Evolutionary conservation across 2,113 vertebrate genomes (phyloP).

Genomic region (Macroglossus sobrinus): DNA sequence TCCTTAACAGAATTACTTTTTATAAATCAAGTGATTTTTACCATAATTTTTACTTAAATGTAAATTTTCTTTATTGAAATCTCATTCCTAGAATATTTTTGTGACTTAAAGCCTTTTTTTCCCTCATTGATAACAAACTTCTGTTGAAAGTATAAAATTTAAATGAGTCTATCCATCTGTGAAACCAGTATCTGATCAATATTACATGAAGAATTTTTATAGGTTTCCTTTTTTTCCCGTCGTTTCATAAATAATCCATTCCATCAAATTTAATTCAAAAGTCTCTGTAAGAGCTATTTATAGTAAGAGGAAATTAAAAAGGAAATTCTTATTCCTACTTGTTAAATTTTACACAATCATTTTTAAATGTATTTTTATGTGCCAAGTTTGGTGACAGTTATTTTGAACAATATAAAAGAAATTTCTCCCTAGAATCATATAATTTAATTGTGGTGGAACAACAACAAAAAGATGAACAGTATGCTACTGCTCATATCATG

Average conservation of each 20-base stretch:
- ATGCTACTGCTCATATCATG: background rate
- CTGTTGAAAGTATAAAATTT: background rate
- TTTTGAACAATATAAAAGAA: background rate
- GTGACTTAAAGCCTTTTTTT: background rate
- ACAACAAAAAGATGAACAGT: background rate
- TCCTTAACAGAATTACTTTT: background rate
- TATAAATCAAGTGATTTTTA: background rate
- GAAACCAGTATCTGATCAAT: background rate
- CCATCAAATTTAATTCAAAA: background rate
- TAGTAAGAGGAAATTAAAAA: constrained; percentile 5
- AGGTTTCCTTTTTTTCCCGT: background rate
- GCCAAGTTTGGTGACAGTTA: background rate
- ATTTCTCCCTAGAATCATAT: background rate
- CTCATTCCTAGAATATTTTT: background rate
- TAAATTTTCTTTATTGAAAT: background rate
- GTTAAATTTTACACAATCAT: background rate
- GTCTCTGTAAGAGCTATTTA: background rate
- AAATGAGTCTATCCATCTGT: background rate
- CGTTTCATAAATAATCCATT: constrained; percentile 20
- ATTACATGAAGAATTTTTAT: constrained; percentile 6
- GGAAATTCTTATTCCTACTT: background rate
- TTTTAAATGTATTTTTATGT: background rate
- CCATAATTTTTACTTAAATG: background rate
- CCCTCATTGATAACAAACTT: background rate
- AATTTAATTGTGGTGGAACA: background rate